Conservation (phyloP, 2,888 invertebrate genomes). For the Andricus curvator region DNA sequence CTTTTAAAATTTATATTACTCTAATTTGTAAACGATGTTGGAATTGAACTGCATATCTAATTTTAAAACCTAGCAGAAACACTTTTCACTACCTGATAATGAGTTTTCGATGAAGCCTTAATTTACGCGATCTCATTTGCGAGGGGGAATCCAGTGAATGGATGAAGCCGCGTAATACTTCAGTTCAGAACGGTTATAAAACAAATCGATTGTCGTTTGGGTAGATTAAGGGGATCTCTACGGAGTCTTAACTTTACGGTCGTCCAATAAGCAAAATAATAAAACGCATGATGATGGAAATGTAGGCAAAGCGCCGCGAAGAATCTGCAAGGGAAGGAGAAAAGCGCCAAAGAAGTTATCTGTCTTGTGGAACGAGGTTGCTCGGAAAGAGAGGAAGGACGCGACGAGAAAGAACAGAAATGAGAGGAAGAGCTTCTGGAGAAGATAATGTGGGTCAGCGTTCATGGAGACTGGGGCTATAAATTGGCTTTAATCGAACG, state of each 20-base stretch:
- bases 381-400: neutral
- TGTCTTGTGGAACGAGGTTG: slow-evolving; percentile 23
- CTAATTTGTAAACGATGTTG: no score
- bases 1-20: no score
- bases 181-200: no score
- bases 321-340: slow-evolving; percentile 23
- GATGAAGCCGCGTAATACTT: no score
- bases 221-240: no score
- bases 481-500: slow-evolving; percentile 56
- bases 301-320: slow-evolving; percentile 1
- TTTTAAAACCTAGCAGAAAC: no score
- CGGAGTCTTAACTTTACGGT: neutral
- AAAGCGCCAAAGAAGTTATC: slow-evolving; percentile 18
- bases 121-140: no score
- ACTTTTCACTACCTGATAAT: no score
- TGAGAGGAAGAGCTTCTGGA: slow-evolving; percentile 11
- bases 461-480: slow-evolving; percentile 48
- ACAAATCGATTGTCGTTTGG: no score
- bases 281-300: slow-evolving; percentile 41
- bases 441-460: slow-evolving; percentile 49
- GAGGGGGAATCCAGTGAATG: no score
- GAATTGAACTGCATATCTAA: no score
- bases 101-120: no score
- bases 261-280: slow-evolving; percentile 42
- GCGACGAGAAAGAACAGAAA: slow-evolving; percentile 12